phyloP scores from a whole-genome alignment of 2,888 invertebrate genomes.

The Tetranychus truncatus region DNA sequence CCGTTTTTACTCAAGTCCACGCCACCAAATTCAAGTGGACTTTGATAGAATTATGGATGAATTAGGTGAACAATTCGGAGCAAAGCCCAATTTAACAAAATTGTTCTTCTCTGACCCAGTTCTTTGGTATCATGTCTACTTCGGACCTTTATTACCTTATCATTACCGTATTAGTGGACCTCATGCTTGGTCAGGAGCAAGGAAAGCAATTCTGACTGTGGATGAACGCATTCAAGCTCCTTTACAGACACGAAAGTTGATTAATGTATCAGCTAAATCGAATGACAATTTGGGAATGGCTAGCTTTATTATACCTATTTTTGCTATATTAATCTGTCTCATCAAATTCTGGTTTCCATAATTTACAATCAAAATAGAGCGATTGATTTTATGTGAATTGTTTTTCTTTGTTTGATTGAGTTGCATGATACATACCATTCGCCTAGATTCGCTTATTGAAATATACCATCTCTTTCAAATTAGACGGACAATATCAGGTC shows the following conservation, averaged over 20 bases:
- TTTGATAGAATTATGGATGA: slow-evolving; percentile 34
- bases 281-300: neutral
- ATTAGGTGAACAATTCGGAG: slow-evolving; percentile 34
- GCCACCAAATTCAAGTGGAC: slow-evolving; percentile 25
- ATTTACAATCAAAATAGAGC: too few species aligned
- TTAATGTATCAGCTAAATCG: neutral
- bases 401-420: too few species aligned
- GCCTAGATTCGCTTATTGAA: too few species aligned
- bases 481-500: too few species aligned
- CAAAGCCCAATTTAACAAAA: slow-evolving; percentile 32
- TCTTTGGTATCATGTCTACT: slow-evolving; percentile 29
- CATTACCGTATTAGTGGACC: slow-evolving; percentile 32
- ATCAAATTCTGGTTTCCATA: neutral
- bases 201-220: slow-evolving; percentile 33
- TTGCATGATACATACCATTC: too few species aligned
- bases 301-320: neutral
- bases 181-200: slow-evolving; percentile 34
- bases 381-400: too few species aligned
- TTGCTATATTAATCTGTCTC: neutral
- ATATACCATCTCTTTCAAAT: too few species aligned
- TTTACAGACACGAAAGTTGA: slow-evolving; percentile 14
- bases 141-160: slow-evolving; percentile 33
- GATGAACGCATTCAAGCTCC: slow-evolving; percentile 24
- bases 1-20: slow-evolving; percentile 24
- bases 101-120: slow-evolving; percentile 29